Base-by-base conservation (phyloP, 1,140 invertebrate genomes). In the Pogonus chalceus region DNA sequence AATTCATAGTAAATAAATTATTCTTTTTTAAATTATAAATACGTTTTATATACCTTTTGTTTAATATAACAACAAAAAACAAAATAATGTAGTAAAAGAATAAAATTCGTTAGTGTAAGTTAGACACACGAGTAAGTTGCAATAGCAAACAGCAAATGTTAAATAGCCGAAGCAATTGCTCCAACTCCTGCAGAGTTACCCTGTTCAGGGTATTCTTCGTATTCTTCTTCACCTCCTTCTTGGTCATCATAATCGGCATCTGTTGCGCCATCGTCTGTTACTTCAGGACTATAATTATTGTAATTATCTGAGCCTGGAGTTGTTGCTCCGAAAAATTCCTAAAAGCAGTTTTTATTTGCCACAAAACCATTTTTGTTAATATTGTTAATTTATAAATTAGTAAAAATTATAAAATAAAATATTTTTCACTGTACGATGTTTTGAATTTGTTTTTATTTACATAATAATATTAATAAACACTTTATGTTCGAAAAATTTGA, bases 191-290 rank as follows among this genome's bases (percentile, higher is more conserved):
- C 68, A 20, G 64, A 62, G 54, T 69, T 69, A 23, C 61, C 56
- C 24, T 66, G 62, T 22, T 78, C 76, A n/a, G 71, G 67, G 68
- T 79, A 78, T 62, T 78, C 76, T 56, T 78, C 75, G 63, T 77
- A 76, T 37, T 78, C 76, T 35, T 78, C 76, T 18, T 76, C 72
- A 23, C 71, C 74, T 59, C 75, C 73, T 31, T 68, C 70, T 56
- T 73, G 70, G n/a, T n/a, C n/a, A 26, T 70, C 71, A 52, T 77
- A 75, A 61, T 78, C 75, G 51, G 72, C 73, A 52, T 72, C 74
- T 2, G 55, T 61, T 10, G 63, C 68, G 22, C 69, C 70, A 21
- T 72, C 74, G 21, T 71, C 67, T 54, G 72, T 72, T 4, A 60
- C 58, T 20, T 67, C 71, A 14, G 65, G 64, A 54, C 68, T 66